A percentile compares a stretch with the other conserved stretches of the same genome.
phyloP scores from a whole-genome alignment of 2,113 vertebrate genomes.

The Emydura subglobosa region DNA sequence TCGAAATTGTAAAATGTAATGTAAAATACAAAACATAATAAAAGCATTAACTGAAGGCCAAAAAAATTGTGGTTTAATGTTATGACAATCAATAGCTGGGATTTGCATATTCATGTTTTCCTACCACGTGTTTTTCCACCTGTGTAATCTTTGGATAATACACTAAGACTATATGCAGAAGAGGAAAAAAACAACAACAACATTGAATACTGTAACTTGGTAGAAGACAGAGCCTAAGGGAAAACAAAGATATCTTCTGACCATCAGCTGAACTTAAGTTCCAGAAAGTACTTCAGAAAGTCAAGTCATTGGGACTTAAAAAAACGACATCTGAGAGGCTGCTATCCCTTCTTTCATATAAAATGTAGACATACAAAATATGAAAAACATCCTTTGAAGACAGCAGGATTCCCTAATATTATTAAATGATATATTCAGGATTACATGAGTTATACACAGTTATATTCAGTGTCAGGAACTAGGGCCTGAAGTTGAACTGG shows the following conservation, averaged over 20 bases:
- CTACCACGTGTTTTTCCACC: neutral
- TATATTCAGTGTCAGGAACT: neutral
- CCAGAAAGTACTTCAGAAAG: neutral
- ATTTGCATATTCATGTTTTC: neutral
- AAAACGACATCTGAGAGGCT: neutral
- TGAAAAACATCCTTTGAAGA: neutral
- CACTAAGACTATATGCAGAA: neutral
- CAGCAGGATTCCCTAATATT: neutral
- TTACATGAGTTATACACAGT: too few relatives aligned
- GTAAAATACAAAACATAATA: neutral
- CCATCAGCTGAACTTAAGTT: neutral
- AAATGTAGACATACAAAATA: neutral
- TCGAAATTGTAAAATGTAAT: neutral
- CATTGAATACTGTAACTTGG: neutral
- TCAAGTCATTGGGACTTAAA: neutral
- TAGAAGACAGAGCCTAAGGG: accelerated
- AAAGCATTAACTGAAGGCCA: neutral
- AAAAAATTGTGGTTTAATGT: neutral
- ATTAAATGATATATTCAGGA: neutral
- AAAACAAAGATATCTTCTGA: neutral
- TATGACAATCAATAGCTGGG: neutral
- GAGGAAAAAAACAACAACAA: neutral
- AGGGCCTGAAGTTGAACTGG: neutral
- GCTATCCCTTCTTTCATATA: neutral
- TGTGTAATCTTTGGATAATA: neutral